Conservation (phyloP, 1,140 invertebrate genomes). For the Phymastichus coffea region DNA sequence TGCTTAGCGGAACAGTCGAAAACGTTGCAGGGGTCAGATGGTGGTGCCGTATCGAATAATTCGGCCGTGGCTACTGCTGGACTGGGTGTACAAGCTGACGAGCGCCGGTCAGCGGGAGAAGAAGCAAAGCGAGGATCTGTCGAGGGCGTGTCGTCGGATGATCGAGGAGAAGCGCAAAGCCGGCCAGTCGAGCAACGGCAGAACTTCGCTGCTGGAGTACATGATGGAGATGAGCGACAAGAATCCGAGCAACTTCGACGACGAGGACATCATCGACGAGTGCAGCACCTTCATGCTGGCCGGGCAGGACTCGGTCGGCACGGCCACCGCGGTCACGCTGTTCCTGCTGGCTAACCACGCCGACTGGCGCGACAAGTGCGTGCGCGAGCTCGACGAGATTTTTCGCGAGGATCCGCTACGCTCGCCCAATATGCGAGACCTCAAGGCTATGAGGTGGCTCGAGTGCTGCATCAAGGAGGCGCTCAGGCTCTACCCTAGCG, state of each 20-base stretch:
- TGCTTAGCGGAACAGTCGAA: too few species aligned
- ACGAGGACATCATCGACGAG: constrained; percentile 71
- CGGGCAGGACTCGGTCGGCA: constrained; percentile 75
- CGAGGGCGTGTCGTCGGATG: constrained; percentile 48
- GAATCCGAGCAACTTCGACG: constrained; percentile 59
- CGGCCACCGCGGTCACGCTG: constrained; percentile 62
- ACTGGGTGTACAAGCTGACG: constrained; percentile 64
- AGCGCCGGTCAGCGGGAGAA: constrained; percentile 60
- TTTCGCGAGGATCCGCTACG: constrained; percentile 49
- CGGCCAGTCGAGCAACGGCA: constrained; percentile 8
- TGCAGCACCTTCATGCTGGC: constrained; percentile 76
- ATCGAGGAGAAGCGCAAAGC: constrained; percentile 37
- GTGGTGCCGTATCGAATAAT: constrained; percentile 57
- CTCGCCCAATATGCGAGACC: constrained; percentile 59
- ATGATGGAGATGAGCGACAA: constrained; percentile 65
- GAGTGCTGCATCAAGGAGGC: constrained; percentile 71
- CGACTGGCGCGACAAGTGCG: constrained; percentile 63
- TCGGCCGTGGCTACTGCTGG: constrained; percentile 66
- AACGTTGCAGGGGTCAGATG: constrained; percentile 57
- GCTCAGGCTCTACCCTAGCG: constrained; percentile 67
- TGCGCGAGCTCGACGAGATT: constrained; percentile 62
- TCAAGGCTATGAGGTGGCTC: constrained; percentile 64
- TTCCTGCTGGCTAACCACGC: constrained; percentile 63
- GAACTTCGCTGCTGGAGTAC: constrained; percentile 65
- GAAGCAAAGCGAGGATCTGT: constrained; percentile 63